These are phyloP conservation scores for Pheosia tremula DNA, from an alignment of 2,888 invertebrate genomes.

Conservation along the genomic window DNA sequence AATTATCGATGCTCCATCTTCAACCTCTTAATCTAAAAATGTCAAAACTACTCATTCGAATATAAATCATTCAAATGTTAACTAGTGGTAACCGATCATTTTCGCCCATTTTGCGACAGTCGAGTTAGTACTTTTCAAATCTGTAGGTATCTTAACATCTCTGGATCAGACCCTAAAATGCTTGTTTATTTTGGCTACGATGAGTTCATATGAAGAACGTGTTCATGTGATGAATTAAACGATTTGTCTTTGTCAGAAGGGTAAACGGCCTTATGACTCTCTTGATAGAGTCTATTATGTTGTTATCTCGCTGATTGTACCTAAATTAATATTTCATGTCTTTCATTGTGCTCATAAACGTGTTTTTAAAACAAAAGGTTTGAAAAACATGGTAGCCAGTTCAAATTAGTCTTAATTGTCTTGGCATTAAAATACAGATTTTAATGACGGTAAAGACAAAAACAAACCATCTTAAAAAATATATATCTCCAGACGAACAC, in stretches of 20 bases:
- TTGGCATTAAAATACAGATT: too few species aligned
- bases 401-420: too few species aligned
- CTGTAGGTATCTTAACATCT: constrained; percentile 14
- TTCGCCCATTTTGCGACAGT: neutral
- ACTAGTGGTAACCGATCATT: neutral
- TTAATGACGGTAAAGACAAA: too few species aligned
- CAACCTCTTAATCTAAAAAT: neutral
- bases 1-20: neutral
- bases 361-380: too few species aligned
- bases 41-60: neutral
- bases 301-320: too few species aligned
- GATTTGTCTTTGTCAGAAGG: constrained; percentile 48
- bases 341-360: too few species aligned
- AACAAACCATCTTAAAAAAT: too few species aligned
- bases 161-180: constrained; percentile 24
- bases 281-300: neutral
- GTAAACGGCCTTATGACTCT: constrained; percentile 14
- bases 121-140: neutral
- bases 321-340: too few species aligned
- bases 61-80: neutral
- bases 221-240: constrained; percentile 44
- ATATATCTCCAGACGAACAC: too few species aligned
- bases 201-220: constrained; percentile 34
- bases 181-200: constrained; percentile 38
- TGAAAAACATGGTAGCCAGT: too few species aligned